A percentile compares a stretch with the other conserved stretches of the same genome.
Conservation (phyloP, 35 echinoderm and acorn worm species). For the Heliocidaris erythrogramma region DNA sequence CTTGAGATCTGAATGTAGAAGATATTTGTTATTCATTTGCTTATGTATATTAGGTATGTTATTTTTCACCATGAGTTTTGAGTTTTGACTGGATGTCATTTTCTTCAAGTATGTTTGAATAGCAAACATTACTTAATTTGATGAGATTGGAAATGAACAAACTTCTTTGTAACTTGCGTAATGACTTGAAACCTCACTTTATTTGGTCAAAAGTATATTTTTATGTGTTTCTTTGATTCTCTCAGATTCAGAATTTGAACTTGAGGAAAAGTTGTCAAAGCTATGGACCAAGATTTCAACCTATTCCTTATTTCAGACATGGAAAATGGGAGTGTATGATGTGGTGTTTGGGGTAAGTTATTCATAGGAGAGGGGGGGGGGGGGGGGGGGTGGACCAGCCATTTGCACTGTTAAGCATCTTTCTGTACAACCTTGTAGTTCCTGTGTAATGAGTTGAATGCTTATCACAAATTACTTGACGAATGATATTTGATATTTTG, state of each 20-base stretch:
- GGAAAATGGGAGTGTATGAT: not conserved
- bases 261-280: not conserved
- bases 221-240: not conserved
- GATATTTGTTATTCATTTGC: not conserved
- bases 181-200: too few relatives aligned
- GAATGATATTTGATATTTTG: too few relatives aligned
- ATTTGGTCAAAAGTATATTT: too few relatives aligned
- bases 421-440: not conserved
- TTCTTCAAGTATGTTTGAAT: too few relatives aligned
- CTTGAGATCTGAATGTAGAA: not conserved
- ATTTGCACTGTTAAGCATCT: not conserved
- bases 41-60: too few relatives aligned
- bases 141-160: too few relatives aligned
- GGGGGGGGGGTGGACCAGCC: not conserved
- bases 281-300: slow-evolving; percentile 27
- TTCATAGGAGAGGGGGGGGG: not conserved
- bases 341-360: not conserved
- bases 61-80: too few relatives aligned
- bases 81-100: too few relatives aligned
- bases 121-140: too few relatives aligned
- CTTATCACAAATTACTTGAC: too few relatives aligned
- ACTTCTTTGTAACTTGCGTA: too few relatives aligned
- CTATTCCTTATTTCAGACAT: not conserved
- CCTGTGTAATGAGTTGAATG: not conserved
- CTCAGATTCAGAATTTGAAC: not conserved